Base-by-base conservation (phyloP, 2,113 vertebrate genomes). In the Anhinga anhinga region DNA sequence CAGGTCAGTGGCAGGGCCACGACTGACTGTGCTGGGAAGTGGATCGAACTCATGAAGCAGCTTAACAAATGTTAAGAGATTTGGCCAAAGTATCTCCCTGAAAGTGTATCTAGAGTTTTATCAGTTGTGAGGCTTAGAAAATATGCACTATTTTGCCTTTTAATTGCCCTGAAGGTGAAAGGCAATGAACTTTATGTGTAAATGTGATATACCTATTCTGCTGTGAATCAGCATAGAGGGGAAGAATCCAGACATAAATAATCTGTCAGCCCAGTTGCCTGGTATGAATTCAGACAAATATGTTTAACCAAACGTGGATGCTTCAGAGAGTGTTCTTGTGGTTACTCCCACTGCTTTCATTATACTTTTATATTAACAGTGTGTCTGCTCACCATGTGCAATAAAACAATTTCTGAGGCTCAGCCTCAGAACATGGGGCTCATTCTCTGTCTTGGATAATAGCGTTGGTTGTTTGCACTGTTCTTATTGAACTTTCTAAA, bases 401-500 rank as follows among this genome's bases (percentile, higher is more conserved):
- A 88, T 93, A 96, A 96, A 96, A 96, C 50, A 89, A 95, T 93
- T 92, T 96, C 91, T 95, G 88, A 95, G 93, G 76, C 95, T 91
- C 70, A 83, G 91, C 50, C 91, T 95, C 84, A 61, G 92, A 97
- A 81, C 86, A 94, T 91, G 96, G 82, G 88, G 93, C 70, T 91
- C 80, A 94, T 95, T 96, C 89, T 84, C 42, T 6, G 7, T 44
- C 95, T 74, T 56, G 71, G 76, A 97, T 97, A 98, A 98, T 97
- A 91, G 92, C 58, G 0, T 88, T 89, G 81, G 91, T 96, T 97
- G 90, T 96, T 96, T 97, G 94, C 89, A 93, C 94, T 96, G 81
- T 94, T 96, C 97, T 97, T 95, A 96, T 93, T 96, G 91, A 95
- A 96, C 96, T 97, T 98, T 94, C 94, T 96, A 98, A 98, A 97